Evolutionary conservation across 2,888 invertebrate species (phyloP).

Genomic region (Pocota personata): DNA sequence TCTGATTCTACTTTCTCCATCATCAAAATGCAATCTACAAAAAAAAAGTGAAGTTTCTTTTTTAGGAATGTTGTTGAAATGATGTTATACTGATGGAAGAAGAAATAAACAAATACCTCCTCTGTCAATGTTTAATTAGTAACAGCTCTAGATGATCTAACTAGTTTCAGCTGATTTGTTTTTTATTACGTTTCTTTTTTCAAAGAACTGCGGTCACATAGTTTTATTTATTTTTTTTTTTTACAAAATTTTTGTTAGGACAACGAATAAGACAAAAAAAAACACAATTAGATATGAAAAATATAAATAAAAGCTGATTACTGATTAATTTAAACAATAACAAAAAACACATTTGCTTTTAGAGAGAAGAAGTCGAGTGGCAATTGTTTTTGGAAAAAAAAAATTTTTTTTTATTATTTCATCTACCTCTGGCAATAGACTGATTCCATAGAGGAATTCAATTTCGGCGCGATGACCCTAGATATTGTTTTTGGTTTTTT

Average conservation of each 20-base stretch:
- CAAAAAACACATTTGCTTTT: slow-evolving; percentile 59
- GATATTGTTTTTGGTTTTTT: slow-evolving; percentile 80
- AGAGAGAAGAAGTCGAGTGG: slow-evolving; percentile 59
- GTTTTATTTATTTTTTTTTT: slow-evolving; percentile 1
- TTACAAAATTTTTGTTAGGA: slow-evolving; percentile 53
- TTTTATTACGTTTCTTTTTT: neutral
- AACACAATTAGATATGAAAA: slow-evolving; percentile 49
- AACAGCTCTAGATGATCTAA: slow-evolving; percentile 6
- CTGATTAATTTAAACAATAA: slow-evolving; percentile 52
- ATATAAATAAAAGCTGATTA: slow-evolving; percentile 44
- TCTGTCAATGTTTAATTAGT: slow-evolving; percentile 26
- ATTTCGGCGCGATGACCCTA: slow-evolving; percentile 96
- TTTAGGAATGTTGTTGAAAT: neutral
- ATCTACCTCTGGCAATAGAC: slow-evolving; percentile 88
- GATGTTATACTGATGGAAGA: slow-evolving; percentile 19
- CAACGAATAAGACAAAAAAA: slow-evolving; percentile 59
- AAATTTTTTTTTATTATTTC: slow-evolving; percentile 50
- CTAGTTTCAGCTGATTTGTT: slow-evolving; percentile 4
- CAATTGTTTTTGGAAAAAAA: slow-evolving; percentile 39
- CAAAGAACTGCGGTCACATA: slow-evolving; percentile 1
- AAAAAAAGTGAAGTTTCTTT: slow-evolving; percentile 1
- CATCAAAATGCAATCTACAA: neutral
- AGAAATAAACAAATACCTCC: slow-evolving; percentile 30
- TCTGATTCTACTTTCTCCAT: neutral
- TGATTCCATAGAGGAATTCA: slow-evolving; percentile 92